Percentiles rank a stretch among this genome's conserved stretches.
phyloP scores from a whole-genome alignment of 2,113 vertebrate genomes.

The crab-eating macaque (Macaca fascicularis) region T2T-MFA8v1.1 NC_088378.1:170907001-170907500 shows the following conservation, averaged over 20 bases:
- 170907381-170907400: not conserved
- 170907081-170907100: too few relatives aligned
- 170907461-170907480: not conserved
- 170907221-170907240: not conserved
- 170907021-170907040: too few relatives aligned
- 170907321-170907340: slow-evolving; percentile 11
- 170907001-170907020: too few relatives aligned
- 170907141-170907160: not conserved
- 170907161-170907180: not conserved
- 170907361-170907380: not conserved
- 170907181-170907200: not conserved
- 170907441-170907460: not conserved
- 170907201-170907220: not conserved
- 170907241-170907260: not conserved
- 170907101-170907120: too few relatives aligned
- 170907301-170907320: not conserved
- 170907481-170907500: not conserved
- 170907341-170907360: not conserved
- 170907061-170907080: too few relatives aligned
- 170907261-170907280: not conserved
- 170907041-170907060: too few relatives aligned
- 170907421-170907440: not conserved
- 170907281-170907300: not conserved
- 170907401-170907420: not conserved
- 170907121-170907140: too few relatives aligned